These are phyloP conservation scores for Pseudomugil tenellus DNA, from an alignment of 2,797 vertebrate species.

Conservation along the genomic window DNA sequence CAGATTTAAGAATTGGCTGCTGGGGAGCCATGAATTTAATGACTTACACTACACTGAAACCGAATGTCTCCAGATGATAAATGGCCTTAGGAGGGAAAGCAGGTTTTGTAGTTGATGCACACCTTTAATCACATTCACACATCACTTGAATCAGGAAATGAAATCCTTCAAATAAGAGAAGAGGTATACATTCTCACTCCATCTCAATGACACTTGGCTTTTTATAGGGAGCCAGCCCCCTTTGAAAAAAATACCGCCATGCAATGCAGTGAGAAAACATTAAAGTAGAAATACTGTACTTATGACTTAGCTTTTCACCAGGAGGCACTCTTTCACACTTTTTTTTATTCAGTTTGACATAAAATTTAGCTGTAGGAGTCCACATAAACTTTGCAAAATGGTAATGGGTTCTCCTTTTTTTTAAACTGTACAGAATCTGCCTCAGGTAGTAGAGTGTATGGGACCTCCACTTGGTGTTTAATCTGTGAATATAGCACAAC, in stretches of 20 bases:
- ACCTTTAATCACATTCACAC: constrained; percentile 71
- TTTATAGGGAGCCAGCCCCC: constrained; percentile 32
- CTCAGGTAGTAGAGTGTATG: constrained; percentile 29
- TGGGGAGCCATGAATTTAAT: constrained; percentile 71
- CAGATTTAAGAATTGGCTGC: constrained; percentile 69
- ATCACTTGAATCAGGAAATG: constrained; percentile 64
- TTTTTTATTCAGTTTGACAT: background rate
- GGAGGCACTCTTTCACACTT: background rate
- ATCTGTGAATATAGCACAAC: constrained; percentile 34
- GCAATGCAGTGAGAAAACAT: constrained; percentile 12
- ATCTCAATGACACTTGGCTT: constrained; percentile 46
- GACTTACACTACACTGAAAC: constrained; percentile 70
- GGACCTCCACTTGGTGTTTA: constrained; percentile 18
- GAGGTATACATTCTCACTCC: constrained; percentile 39
- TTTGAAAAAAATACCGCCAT: constrained; percentile 46
- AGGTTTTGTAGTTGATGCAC: constrained; percentile 64
- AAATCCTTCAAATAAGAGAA: constrained; percentile 68
- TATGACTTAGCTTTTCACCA: background rate
- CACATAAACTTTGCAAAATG: constrained; percentile 7
- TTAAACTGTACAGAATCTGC: constrained; percentile 29
- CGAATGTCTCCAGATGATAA: constrained; percentile 75
- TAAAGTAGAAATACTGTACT: constrained; percentile 30
- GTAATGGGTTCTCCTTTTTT: constrained; percentile 7
- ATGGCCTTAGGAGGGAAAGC: constrained; percentile 64
- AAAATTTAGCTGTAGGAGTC: background rate